Conservation (phyloP, 2,113 vertebrate genomes). For the Boulengeromyrus knoepffleri region DNA sequence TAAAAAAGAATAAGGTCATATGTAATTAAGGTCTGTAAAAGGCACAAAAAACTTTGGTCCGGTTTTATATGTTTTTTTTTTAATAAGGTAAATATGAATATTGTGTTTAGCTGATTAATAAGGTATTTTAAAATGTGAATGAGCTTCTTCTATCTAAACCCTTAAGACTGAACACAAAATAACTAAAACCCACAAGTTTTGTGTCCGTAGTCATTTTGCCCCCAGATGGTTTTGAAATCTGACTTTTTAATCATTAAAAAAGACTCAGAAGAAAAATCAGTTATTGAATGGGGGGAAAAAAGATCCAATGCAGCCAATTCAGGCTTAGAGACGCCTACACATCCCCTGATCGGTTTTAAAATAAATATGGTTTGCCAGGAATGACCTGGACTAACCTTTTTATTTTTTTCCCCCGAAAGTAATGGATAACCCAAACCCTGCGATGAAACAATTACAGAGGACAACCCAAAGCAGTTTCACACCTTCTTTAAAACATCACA, state of each 20-base stretch:
- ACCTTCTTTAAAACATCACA: conserved; percentile 34
- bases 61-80: conserved; percentile 52
- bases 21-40: conserved; percentile 54
- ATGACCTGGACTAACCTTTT: background rate
- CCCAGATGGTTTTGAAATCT: conserved; percentile 35
- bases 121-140: conserved; percentile 17
- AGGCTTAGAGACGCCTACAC: background rate
- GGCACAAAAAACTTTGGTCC: conserved; percentile 81
- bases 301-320: conserved; percentile 29
- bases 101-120: conserved; percentile 17
- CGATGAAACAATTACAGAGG: conserved; percentile 25
- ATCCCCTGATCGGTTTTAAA: background rate
- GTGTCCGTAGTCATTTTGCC: background rate
- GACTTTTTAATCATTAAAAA: conserved; percentile 44
- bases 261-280: conserved; percentile 21
- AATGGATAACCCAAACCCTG: conserved; percentile 20
- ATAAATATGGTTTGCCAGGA: conserved; percentile 11
- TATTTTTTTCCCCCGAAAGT: background rate
- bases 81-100: conserved; percentile 36
- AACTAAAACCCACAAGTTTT: background rate
- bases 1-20: conserved; percentile 42
- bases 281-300: conserved; percentile 26
- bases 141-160: conserved; percentile 22
- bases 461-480: conserved; percentile 42
- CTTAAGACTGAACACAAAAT: conserved; percentile 20